Evolutionary conservation across 2,888 invertebrate genomes (phyloP).

Genomic region (Gortyna flavago): DNA sequence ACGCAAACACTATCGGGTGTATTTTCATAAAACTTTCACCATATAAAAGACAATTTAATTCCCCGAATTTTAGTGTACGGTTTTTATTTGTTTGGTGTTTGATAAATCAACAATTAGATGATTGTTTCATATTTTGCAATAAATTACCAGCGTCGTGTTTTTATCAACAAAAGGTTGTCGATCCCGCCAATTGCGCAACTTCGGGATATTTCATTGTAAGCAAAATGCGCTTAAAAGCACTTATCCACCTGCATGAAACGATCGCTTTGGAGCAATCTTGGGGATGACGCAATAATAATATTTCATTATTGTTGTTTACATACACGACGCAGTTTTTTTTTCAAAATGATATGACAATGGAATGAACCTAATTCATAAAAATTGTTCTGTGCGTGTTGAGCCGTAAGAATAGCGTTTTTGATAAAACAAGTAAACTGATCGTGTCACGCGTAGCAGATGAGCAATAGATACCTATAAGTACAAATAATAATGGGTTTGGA

Average conservation of each 20-base stretch:
- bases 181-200: constrained; percentile 28
- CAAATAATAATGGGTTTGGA: no score
- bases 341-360: constrained; percentile 71
- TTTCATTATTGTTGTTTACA: constrained; percentile 68
- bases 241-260: constrained; percentile 32
- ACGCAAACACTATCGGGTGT: no score
- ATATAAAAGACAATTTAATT: no score
- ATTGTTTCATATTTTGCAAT: no score
- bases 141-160: no score
- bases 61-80: no score
- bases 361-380: constrained; percentile 70
- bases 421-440: not conserved
- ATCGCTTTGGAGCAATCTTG: constrained; percentile 49
- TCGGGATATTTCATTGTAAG: constrained; percentile 9
- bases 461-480: no score
- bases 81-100: no score
- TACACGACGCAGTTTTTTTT: constrained; percentile 70
- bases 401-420: constrained; percentile 29
- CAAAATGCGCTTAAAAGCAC: constrained; percentile 37
- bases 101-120: no score
- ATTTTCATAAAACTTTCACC: no score
- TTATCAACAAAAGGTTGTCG: constrained; percentile 9
- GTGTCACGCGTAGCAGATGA: not conserved
- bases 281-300: constrained; percentile 49
- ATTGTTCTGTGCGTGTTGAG: constrained; percentile 57